Percentiles rank a stretch among this genome's conserved stretches.
Conservation (phyloP, 2,797 vertebrate species). For the Sciurus carolinensis region DNA sequence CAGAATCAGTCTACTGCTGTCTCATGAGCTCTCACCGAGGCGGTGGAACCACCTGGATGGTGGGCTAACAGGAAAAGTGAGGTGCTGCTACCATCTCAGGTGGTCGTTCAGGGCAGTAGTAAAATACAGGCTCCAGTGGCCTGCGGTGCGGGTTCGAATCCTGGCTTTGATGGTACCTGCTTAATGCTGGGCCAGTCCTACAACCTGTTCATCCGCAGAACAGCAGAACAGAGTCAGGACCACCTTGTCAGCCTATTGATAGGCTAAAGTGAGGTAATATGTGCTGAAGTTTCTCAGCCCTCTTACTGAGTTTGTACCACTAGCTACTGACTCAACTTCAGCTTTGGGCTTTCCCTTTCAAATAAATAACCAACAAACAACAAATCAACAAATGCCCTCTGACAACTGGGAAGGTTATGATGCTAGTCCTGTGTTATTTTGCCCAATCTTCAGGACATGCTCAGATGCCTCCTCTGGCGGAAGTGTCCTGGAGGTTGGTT, state of each 20-base stretch:
- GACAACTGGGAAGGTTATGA: background rate
- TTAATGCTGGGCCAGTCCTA: background rate
- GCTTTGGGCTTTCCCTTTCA: constrained; percentile 14
- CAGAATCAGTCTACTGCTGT: background rate
- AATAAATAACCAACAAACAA: constrained; percentile 28
- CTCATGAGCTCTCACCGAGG: background rate
- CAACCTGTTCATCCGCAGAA: background rate
- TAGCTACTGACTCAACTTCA: background rate
- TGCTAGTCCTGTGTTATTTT: background rate
- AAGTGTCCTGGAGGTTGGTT: background rate
- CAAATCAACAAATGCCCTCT: background rate
- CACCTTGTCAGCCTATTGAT: background rate
- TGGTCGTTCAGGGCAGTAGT: background rate
- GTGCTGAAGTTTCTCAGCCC: background rate
- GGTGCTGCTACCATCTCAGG: background rate
- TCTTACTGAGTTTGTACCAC: background rate
- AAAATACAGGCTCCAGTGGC: background rate
- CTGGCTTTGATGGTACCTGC: background rate
- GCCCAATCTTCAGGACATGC: background rate
- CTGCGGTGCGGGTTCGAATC: background rate
- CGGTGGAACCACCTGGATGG: constrained; percentile 1
- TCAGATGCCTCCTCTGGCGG: background rate
- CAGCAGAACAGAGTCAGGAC: background rate
- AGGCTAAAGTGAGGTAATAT: background rate
- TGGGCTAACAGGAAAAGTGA: background rate